Evolutionary conservation across 2,113 vertebrate species (phyloP).

Genomic region (Poeciliopsis prolifica): DNA sequence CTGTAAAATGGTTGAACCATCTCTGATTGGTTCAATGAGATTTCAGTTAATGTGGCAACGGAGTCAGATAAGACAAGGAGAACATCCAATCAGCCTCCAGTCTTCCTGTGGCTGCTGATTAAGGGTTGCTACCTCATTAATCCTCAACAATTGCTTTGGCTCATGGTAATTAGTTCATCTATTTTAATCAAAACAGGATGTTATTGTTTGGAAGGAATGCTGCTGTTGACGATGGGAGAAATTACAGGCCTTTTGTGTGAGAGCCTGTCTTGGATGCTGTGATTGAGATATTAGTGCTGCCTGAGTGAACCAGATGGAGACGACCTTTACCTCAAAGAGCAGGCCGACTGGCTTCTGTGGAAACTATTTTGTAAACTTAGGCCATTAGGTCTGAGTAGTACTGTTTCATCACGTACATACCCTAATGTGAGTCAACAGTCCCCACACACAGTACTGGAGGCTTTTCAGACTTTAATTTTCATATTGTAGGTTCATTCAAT

Average conservation of each 20-base stretch:
- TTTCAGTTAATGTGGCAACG: constrained; percentile 13
- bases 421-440: constrained; percentile 8
- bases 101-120: constrained; percentile 54
- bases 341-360: constrained; percentile 38
- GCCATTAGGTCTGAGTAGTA: constrained; percentile 17
- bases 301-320: constrained; percentile 47
- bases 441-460: background rate
- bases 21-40: background rate
- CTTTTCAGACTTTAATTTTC: constrained; percentile 13
- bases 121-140: constrained; percentile 68
- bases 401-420: constrained; percentile 4
- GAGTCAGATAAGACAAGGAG: constrained; percentile 41
- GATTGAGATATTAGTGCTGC: constrained; percentile 54
- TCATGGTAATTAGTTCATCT: constrained; percentile 81
- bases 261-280: constrained; percentile 46
- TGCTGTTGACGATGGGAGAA: constrained; percentile 67
- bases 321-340: constrained; percentile 19
- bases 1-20: background rate
- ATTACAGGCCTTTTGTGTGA: constrained; percentile 38
- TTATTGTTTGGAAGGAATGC: constrained; percentile 77
- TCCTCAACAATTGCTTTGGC: constrained; percentile 74
- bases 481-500: constrained; percentile 5
- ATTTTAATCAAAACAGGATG: constrained; percentile 80
- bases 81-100: constrained; percentile 42
- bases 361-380: constrained; percentile 23